Evolutionary conservation across 1,140 invertebrate species (phyloP).

Genomic region (Penaeus japonicus): DNA sequence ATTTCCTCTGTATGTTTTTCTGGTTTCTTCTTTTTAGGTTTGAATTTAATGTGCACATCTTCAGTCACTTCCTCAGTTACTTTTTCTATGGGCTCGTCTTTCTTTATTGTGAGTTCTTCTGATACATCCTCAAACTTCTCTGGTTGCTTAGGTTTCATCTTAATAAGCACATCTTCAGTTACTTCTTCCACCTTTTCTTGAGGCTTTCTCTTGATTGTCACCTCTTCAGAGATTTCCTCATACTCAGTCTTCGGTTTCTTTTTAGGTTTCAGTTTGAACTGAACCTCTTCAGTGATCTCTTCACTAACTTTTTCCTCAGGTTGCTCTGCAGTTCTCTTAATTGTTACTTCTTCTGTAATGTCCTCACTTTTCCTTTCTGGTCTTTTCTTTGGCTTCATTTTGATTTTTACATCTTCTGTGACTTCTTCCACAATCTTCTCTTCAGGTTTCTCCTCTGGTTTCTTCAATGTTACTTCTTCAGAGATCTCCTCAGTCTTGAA

Average conservation of each 20-base stretch:
- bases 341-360: constrained; percentile 38
- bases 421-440: too few species aligned
- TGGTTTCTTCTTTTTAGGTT: constrained; percentile 43
- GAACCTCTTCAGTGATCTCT: constrained; percentile 28
- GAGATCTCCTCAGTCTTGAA: too few species aligned
- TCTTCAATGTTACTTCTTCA: too few species aligned
- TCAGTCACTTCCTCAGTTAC: constrained; percentile 23
- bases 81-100: constrained; percentile 3
- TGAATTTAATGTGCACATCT: constrained; percentile 26
- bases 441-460: too few species aligned
- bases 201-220: constrained; percentile 15
- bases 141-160: constrained; percentile 31
- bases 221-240: constrained; percentile 56
- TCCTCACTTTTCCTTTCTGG: constrained; percentile 48
- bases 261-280: constrained; percentile 29
- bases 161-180: constrained; percentile 33
- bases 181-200: constrained; percentile 30
- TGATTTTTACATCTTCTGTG: constrained; percentile 8
- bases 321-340: constrained; percentile 10
- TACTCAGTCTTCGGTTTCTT: constrained; percentile 59
- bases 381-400: constrained; percentile 46
- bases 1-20: constrained; percentile 61
- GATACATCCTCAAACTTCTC: constrained; percentile 1
- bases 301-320: constrained; percentile 6
- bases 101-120: constrained; percentile 27